Conservation (phyloP, 1,140 invertebrate species). For the Zophobas atratus region DNA sequence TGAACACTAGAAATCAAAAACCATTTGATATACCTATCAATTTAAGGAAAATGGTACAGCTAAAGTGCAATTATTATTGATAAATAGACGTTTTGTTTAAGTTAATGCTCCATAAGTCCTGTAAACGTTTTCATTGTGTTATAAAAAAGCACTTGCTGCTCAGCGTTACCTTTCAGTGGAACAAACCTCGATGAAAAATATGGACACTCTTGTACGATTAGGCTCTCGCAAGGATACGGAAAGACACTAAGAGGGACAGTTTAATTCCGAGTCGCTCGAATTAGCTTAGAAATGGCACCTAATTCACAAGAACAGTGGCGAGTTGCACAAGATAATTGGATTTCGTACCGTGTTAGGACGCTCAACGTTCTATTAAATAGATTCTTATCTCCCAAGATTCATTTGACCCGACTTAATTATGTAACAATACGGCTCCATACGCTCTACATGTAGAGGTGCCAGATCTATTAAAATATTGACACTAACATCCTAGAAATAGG, state of each 20-base stretch:
- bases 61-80: too few relatives aligned
- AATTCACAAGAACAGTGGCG: slow-evolving; percentile 53
- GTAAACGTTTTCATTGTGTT: too few relatives aligned
- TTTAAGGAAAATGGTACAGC: too few relatives aligned
- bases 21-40: too few relatives aligned
- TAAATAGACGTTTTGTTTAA: too few relatives aligned
- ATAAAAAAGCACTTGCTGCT: too few relatives aligned
- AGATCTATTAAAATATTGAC: background rate
- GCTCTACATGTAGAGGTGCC: slow-evolving; percentile 1
- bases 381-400: slow-evolving; percentile 51
- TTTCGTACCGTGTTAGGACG: slow-evolving; percentile 48
- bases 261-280: slow-evolving; percentile 46
- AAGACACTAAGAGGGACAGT: slow-evolving; percentile 46
- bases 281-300: slow-evolving; percentile 53
- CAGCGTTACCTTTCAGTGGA: too few relatives aligned
- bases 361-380: slow-evolving; percentile 48
- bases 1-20: too few relatives aligned
- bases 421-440: slow-evolving; percentile 26
- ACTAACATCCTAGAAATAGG: background rate
- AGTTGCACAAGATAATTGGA: slow-evolving; percentile 53
- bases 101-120: too few relatives aligned
- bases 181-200: slow-evolving; percentile 9
- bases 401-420: slow-evolving; percentile 48
- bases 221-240: background rate
- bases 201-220: slow-evolving; percentile 26